Percentiles rank a stretch among this genome's conserved stretches.
Conservation (phyloP, 2,888 invertebrate genomes). For the Cheilosia grossa region DNA sequence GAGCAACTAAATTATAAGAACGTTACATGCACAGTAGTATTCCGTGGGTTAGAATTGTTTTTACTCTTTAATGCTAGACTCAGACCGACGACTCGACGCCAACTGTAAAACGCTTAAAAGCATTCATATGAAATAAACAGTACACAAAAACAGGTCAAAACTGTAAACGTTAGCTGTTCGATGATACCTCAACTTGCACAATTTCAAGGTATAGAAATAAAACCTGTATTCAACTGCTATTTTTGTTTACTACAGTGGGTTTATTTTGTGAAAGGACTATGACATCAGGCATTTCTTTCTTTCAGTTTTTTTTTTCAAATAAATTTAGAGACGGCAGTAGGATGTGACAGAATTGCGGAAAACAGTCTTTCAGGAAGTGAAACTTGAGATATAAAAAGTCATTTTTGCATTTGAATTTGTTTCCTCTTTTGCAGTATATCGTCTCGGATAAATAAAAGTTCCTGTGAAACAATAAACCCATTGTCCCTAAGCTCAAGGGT, state of each 20-base stretch:
- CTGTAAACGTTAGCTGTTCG: not conserved
- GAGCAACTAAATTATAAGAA: no score
- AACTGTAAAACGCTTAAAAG: no score
- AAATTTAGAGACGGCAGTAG: not conserved
- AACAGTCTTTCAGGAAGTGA: not conserved
- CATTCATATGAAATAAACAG: no score
- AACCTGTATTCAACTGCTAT: conserved; percentile 7
- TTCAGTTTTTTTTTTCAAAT: not conserved
- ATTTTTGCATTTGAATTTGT: not conserved
- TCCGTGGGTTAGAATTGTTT: no score
- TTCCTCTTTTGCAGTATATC: not conserved
- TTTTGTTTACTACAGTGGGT: not conserved
- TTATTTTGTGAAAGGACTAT: no score
- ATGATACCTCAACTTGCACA: conserved; percentile 11
- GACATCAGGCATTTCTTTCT: no score
- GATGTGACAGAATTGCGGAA: conserved; percentile 4
- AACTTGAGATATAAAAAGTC: not conserved
- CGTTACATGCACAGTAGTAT: no score
- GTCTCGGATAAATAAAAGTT: not conserved
- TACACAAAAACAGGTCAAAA: no score
- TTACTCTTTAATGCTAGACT: no score
- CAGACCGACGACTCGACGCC: no score
- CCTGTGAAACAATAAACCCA: not conserved
- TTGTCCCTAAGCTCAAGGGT: not conserved
- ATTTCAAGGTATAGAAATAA: not conserved